Evolutionary conservation across 2,113 vertebrate species (phyloP), one percentile per base, ranked within the genome.

Genomic region (Anser brachyrhynchus): DNA sequence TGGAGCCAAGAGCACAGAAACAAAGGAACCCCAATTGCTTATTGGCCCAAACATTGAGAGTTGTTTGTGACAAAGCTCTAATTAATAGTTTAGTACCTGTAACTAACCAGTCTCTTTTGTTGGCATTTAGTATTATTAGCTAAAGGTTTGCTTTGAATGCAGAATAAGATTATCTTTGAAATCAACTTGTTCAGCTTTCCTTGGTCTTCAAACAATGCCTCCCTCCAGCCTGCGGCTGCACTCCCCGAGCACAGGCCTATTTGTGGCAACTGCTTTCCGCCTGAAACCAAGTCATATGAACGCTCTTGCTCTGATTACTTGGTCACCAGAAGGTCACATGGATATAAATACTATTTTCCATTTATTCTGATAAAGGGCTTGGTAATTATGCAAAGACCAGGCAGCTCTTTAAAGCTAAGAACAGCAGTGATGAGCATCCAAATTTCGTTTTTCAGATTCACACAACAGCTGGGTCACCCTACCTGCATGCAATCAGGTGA

Each of bases 11-110:
- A 96, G 92, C 95, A 59, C 46, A 23, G 70, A 84, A 94, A 99
- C 98, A 99, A 99, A 98, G 95, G 96, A 95, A 92, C 95, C 90
- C 71, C 82, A 96, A 91, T 86, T 83, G 61, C 91, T 97, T 87
- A 98, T 99, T 99, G 74, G 94, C 95, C 89, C 93, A 20, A 88
- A 98, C 99, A 98, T 99, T 98, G 97, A 87, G 89, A 97, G 97
- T 97, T 97, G 75, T 97, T 98, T 95, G 97, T 95, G 92, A 97
- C 97, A 98, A 98, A 98, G 98, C 98, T 98, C 98, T 97, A 97
- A 99, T 99, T 98, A 99, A 99, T 97, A 98, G 97, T 98, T 98
- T 97, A 99, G 99, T 98, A 98, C 96, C 97, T 95, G 97, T 99
- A 98, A 98, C 98, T 98, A 98, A 98, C 97, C 82, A 97, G 66